Evolutionary conservation across 2,113 vertebrate species (phyloP).

Genomic region (chimpanzee (Pan troglodytes)): NHGRI_mPanTro3-v2.1_pri NC_072413.2:93038001-93038500

Average conservation of each 20-base stretch:
- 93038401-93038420: neutral
- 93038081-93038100: accelerated
- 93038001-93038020: accelerated
- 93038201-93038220: neutral
- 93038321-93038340: neutral
- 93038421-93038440: neutral
- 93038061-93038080: accelerated
- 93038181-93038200: accelerated
- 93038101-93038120: neutral
- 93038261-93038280: neutral
- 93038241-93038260: accelerated
- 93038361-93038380: accelerated
- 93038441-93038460: neutral
- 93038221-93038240: too few relatives aligned
- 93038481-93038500: neutral
- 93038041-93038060: accelerated
- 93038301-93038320: accelerated
- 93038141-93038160: neutral
- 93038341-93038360: neutral
- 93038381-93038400: accelerated
- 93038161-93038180: neutral
- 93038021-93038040: accelerated
- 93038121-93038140: accelerated
- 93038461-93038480: neutral
- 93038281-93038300: neutral